Evolutionary conservation across 2,113 vertebrate species (phyloP), one percentile per base, ranked within the genome.

Genomic region (Fulica atra): DNA sequence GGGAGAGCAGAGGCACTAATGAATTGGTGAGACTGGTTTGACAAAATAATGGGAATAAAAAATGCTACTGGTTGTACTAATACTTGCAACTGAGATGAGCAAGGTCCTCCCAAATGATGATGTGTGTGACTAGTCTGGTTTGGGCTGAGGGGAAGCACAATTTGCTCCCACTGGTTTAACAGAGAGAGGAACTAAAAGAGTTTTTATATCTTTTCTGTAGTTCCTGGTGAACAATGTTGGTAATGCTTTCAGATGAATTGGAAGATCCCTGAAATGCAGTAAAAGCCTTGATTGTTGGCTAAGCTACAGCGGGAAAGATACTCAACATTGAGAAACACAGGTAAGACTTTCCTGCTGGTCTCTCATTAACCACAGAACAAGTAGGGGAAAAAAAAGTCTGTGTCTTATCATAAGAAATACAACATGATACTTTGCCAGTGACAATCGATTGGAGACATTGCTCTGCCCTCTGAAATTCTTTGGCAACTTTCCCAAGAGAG

Each of bases 401-500:
- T 56, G 3, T 65, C 51, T 65, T 44, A 40, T 10, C 7, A 3
- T 59, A 86, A 94, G 12, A 56, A 91, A 95, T 44, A 7, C 57
- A 72, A 42, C 48, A 56, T 14, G 10, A 59, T 59, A 24, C 29
- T 91, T 86, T 65, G 42, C 18, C 57, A 56, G 13, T 64, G 82
- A 54, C 23, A 82, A 86, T 69, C 92, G 65, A 88, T 86, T 46
- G 36, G 66, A 17, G 44, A 60, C 63, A 63, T 40, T 80, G 50
- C 26, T 83, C 69, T 91, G 85, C 72, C 38, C 87, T 86, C 92
- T 81, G 69, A 86, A 85, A 82, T 57, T 53, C 80, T 90, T 90
- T 36, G 50, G 56, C 60, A 42, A 42, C 16, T 87, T 73, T 54
- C 94, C 80, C 51, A 82, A 89, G 79, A 66, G 60, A 77, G 24